phyloP scores from a whole-genome alignment of 2,113 vertebrate genomes.

The Monarcha castaneiventris region DNA sequence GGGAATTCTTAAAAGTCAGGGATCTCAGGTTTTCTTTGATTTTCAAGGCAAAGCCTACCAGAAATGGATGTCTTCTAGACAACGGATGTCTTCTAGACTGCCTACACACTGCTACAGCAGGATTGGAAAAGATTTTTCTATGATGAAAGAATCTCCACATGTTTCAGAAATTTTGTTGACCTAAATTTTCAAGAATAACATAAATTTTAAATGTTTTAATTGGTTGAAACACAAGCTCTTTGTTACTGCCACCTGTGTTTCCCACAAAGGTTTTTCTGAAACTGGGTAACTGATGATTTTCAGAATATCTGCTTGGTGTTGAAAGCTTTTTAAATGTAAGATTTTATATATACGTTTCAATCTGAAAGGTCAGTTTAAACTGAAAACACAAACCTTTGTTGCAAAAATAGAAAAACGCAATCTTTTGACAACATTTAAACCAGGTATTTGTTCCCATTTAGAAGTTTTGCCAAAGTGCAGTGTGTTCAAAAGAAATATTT shows the following conservation, averaged over 20 bases:
- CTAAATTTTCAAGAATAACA: neutral
- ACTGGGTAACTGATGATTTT: neutral
- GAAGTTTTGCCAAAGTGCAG: neutral
- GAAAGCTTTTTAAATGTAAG: neutral
- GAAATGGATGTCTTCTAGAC: neutral
- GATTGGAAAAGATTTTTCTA: neutral
- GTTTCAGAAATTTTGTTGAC: neutral
- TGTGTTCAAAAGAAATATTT: neutral
- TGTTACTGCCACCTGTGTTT: neutral
- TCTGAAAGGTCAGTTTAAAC: neutral
- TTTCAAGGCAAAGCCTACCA: constrained; percentile 1
- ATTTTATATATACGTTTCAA: neutral
- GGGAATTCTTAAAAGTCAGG: constrained; percentile 9
- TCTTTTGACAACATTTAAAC: neutral
- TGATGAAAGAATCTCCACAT: neutral
- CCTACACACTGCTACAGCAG: neutral
- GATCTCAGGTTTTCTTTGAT: neutral
- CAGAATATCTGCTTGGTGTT: neutral
- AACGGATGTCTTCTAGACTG: neutral
- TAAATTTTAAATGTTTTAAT: neutral
- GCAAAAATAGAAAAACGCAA: neutral
- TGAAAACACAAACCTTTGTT: neutral
- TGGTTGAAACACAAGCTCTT: neutral
- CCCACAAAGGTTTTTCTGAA: neutral
- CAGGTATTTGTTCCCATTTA: neutral